These are phyloP conservation scores for Lymantria dispar DNA, from an alignment of 2,888 invertebrate species.

Conservation along the genomic window DNA sequence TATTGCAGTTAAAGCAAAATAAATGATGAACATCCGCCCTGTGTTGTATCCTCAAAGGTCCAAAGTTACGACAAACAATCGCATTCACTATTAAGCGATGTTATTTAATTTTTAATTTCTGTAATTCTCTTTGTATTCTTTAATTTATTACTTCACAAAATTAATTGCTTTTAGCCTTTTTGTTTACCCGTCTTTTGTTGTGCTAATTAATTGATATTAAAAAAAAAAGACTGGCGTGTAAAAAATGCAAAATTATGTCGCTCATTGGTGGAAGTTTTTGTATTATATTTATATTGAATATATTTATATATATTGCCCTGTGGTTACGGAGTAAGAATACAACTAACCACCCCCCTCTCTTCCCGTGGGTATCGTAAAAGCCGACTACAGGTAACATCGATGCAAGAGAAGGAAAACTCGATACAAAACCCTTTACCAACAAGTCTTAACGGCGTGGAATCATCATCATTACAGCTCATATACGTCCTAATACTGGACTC, in stretches of 20 bases:
- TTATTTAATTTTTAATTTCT: slow-evolving; percentile 13
- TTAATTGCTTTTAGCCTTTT: slow-evolving; percentile 11
- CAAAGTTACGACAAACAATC: background rate
- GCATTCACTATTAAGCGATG: background rate
- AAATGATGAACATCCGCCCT: background rate
- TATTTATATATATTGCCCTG: too few relatives aligned
- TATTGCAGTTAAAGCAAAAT: too few relatives aligned
- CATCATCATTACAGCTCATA: too few relatives aligned
- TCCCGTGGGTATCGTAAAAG: too few relatives aligned
- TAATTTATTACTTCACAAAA: slow-evolving; percentile 1
- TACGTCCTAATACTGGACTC: too few relatives aligned
- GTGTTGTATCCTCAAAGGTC: background rate
- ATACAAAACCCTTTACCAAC: too few relatives aligned
- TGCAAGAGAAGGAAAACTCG: too few relatives aligned
- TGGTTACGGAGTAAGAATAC: too few relatives aligned
- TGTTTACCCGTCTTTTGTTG: slow-evolving; percentile 2
- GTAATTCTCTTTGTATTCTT: slow-evolving; percentile 3
- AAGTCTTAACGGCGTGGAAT: too few relatives aligned
- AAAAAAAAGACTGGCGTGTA: background rate
- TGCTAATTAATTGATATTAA: slow-evolving; percentile 1
- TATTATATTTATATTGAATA: too few relatives aligned
- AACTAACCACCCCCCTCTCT: too few relatives aligned
- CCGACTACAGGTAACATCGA: too few relatives aligned
- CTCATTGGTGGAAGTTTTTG: background rate
- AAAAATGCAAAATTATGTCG: background rate